Conservation (phyloP, 2,113 vertebrate species). For the Zosterops pallidus region DNA sequence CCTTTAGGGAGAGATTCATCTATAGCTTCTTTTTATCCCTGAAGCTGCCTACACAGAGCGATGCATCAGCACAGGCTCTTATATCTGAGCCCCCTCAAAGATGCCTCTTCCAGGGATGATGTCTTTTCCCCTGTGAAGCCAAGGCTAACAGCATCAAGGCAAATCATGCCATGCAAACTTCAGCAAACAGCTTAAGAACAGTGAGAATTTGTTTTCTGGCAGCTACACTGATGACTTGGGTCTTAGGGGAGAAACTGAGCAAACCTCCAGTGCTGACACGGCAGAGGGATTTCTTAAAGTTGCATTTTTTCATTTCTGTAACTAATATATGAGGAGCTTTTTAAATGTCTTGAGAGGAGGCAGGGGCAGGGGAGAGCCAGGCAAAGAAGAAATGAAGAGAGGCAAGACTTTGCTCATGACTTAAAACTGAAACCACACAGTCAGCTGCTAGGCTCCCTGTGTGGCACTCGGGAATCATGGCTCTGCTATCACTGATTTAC, state of each 20-base stretch:
- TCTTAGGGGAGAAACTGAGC: background rate
- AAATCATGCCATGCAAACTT: background rate
- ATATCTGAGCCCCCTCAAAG: background rate
- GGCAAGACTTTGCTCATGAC: background rate
- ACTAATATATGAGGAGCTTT: background rate
- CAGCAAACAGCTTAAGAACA: background rate
- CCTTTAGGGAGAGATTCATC: background rate
- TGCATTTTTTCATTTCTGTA: constrained; percentile 6
- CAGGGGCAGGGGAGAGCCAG: background rate
- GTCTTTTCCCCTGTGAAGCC: background rate
- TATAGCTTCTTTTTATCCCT: background rate
- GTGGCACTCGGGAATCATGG: background rate
- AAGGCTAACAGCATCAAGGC: background rate
- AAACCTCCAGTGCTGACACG: background rate
- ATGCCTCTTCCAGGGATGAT: background rate
- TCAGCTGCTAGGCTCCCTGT: background rate
- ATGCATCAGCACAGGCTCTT: background rate
- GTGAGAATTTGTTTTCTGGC: background rate
- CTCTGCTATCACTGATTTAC: background rate
- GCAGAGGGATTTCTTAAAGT: background rate
- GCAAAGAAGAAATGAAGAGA: background rate
- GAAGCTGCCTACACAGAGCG: background rate
- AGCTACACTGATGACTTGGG: background rate
- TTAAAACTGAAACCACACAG: background rate
- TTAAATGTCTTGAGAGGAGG: background rate